Evolutionary conservation across 1,140 invertebrate species (phyloP).

Genomic region (Amphibalanus amphitrite): DNA sequence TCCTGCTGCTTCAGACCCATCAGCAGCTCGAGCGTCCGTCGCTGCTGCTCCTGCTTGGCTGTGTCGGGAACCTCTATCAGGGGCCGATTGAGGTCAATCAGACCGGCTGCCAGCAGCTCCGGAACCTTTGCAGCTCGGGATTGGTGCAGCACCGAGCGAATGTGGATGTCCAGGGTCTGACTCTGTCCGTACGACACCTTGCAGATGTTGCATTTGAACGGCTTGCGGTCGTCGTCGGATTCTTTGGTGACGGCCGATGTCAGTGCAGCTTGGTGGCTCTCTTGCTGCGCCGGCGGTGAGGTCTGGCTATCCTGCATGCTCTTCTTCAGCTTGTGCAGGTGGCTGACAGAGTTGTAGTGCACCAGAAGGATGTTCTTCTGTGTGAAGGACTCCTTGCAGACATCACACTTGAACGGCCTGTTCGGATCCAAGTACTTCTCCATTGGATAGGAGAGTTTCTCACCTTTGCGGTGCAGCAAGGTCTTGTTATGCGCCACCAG

Average conservation of each 20-base stretch:
- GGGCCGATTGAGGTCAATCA: conserved; percentile 67
- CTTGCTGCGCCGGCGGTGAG: conserved; percentile 17
- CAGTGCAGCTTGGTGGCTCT: too few species aligned
- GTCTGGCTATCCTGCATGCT: conserved; percentile 50
- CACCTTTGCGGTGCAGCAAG: conserved; percentile 70
- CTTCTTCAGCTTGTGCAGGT: conserved; percentile 81
- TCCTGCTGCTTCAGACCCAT: conserved; percentile 2
- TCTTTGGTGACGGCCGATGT: conserved; percentile 17
- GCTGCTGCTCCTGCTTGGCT: conserved; percentile 22
- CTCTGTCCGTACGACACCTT: conserved; percentile 82
- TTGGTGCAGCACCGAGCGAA: conserved; percentile 83
- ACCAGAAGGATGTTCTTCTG: conserved; percentile 89
- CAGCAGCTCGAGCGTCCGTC: conserved; percentile 21
- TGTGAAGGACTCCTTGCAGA: conserved; percentile 90
- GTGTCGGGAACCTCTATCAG: conserved; percentile 63
- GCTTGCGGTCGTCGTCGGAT: conserved; percentile 61
- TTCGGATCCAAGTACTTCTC: conserved; percentile 90
- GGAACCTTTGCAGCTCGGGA: conserved; percentile 73
- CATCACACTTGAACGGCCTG: conserved; percentile 84
- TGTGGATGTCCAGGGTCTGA: conserved; percentile 83
- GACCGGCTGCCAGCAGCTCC: conserved; percentile 68
- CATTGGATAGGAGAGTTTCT: conserved; percentile 77
- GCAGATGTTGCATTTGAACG: conserved; percentile 89
- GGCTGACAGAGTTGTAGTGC: conserved; percentile 90
- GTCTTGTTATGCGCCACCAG: conserved; percentile 85